These are phyloP conservation scores for Brachionus angularis DNA, from an alignment of 1,140 invertebrate genomes.

Conservation along the genomic window DNA sequence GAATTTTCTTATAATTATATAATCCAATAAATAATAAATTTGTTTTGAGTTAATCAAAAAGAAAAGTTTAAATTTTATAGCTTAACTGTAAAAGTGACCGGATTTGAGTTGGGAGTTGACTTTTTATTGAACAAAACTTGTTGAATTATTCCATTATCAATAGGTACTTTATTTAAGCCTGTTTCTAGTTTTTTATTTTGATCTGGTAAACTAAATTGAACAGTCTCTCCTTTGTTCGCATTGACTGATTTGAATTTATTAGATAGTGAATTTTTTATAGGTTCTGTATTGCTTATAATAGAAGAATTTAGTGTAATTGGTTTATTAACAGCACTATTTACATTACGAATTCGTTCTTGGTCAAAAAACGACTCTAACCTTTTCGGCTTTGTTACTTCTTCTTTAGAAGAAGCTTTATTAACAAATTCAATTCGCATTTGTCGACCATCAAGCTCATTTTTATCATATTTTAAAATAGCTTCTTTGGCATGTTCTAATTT, in stretches of 20 bases:
- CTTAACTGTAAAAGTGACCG: slow-evolving; percentile 52
- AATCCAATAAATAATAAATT: too few species aligned
- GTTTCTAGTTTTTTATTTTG: slow-evolving; percentile 43
- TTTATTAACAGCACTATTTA: neutral
- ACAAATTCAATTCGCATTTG: slow-evolving; percentile 40
- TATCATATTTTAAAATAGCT: slow-evolving; percentile 84
- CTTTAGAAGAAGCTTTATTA: neutral
- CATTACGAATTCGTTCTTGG: slow-evolving; percentile 12
- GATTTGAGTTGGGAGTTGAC: slow-evolving; percentile 32
- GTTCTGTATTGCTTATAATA: neutral
- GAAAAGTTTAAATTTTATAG: too few species aligned
- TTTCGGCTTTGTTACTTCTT: slow-evolving; percentile 13
- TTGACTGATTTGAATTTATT: slow-evolving; percentile 13
- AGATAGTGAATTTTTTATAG: neutral
- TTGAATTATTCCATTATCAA: slow-evolving; percentile 50
- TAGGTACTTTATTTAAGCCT: slow-evolving; percentile 28
- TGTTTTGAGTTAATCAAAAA: too few species aligned
- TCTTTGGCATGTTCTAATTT: slow-evolving; percentile 75
- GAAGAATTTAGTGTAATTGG: neutral
- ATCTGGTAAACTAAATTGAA: slow-evolving; percentile 26
- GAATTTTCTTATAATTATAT: too few species aligned
- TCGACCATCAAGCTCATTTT: slow-evolving; percentile 75
- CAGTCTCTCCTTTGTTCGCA: neutral
- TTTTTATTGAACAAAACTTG: slow-evolving; percentile 52
- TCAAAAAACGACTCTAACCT: slow-evolving; percentile 21